Conservation (phyloP, 2,888 invertebrate species). For the Cephus spinipes region DNA sequence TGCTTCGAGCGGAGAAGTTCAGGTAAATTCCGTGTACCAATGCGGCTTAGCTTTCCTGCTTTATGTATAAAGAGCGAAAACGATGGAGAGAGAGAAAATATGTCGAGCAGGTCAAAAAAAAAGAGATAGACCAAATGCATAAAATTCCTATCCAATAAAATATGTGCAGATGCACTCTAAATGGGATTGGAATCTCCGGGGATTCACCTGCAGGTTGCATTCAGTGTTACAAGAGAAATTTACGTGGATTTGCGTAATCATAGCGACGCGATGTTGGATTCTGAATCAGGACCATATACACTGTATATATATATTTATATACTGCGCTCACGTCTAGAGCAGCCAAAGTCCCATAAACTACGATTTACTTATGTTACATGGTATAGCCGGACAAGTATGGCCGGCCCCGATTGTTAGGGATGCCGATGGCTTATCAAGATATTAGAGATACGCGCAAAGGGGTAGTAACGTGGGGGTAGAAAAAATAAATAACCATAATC, state of each 20-base stretch:
- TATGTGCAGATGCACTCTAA: slow-evolving; percentile 3
- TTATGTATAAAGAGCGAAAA: background rate
- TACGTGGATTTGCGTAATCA: background rate
- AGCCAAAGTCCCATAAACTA: background rate
- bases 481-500: too few relatives aligned
- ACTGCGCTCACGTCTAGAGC: background rate
- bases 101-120: too few relatives aligned
- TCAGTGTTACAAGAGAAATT: background rate
- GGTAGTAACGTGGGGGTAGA: background rate
- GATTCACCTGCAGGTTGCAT: slow-evolving; percentile 7
- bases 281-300: background rate
- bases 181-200: slow-evolving; percentile 3
- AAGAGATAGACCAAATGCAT: too few relatives aligned
- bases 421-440: background rate
- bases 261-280: background rate
- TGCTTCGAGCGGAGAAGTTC: background rate
- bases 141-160: slow-evolving; percentile 3
- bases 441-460: background rate
- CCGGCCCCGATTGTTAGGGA: background rate
- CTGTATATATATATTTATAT: background rate
- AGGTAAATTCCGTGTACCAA: background rate
- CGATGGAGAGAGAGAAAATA: background rate
- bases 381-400: background rate
- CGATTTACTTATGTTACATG: background rate
- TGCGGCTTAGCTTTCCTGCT: background rate